phyloP scores from a whole-genome alignment of 2,888 invertebrate genomes.

The Pediacus dermestoides region DNA sequence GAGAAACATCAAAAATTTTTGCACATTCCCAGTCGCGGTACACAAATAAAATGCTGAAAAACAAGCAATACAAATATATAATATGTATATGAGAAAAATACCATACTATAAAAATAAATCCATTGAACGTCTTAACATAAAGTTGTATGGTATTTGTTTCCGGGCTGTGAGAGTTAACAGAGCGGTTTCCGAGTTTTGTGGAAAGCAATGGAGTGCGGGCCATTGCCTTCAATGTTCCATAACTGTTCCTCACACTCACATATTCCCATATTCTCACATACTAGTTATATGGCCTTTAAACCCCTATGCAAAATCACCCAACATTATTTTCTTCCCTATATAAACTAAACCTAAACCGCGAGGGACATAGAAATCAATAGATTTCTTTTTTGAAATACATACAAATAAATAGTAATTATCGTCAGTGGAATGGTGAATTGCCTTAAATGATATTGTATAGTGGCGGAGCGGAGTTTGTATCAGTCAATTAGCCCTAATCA shows the following conservation, averaged over 20 bases:
- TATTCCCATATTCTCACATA: slow-evolving; percentile 44
- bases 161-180: slow-evolving; percentile 35
- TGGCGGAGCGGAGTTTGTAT: neutral
- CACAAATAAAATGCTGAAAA: no score
- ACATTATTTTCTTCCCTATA: no score
- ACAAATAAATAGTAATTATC: neutral
- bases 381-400: neutral
- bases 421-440: neutral
- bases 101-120: slow-evolving; percentile 47
- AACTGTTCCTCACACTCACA: slow-evolving; percentile 47
- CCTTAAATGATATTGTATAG: neutral
- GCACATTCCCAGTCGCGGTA: no score
- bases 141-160: slow-evolving; percentile 41
- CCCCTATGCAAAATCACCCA: no score
- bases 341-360: no score
- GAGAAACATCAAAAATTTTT: no score
- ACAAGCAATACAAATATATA: no score
- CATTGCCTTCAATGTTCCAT: slow-evolving; percentile 43
- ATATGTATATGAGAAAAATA: slow-evolving; percentile 32
- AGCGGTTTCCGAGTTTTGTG: slow-evolving; percentile 41
- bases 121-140: slow-evolving; percentile 48
- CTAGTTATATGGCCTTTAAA: slow-evolving; percentile 1
- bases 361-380: neutral
- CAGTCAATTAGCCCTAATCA: slow-evolving; percentile 38
- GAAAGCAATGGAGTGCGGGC: slow-evolving; percentile 48